Conservation (phyloP, 2,888 invertebrate genomes). For the Lapara coniferarum region DNA sequence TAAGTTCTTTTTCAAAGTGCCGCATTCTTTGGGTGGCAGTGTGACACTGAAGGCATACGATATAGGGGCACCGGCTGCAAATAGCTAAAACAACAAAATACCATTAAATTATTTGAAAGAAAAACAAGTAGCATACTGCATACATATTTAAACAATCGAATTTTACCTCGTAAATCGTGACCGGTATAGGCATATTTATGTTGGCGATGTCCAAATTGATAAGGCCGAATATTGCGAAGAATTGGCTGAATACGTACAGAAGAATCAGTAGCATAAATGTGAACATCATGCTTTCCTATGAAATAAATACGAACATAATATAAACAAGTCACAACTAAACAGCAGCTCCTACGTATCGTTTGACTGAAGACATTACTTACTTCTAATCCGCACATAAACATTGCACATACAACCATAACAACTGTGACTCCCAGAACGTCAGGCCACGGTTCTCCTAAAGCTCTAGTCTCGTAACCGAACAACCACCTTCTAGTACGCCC, state of each 20-base stretch:
- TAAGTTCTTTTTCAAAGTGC: conserved; percentile 63
- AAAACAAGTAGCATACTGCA: too few relatives aligned
- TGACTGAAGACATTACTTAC: conserved; percentile 53
- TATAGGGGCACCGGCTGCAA: conserved; percentile 76
- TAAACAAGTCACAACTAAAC: background rate
- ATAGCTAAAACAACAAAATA: conserved; percentile 55
- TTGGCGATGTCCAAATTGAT: conserved; percentile 76
- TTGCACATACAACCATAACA: conserved; percentile 83
- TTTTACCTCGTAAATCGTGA: conserved; percentile 69
- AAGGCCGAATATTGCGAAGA: conserved; percentile 75
- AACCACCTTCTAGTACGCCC: conserved; percentile 84
- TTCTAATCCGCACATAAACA: conserved; percentile 86
- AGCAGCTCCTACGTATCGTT: too few relatives aligned
- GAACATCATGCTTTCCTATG: conserved; percentile 80
- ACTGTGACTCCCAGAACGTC: conserved; percentile 85
- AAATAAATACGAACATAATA: conserved; percentile 33
- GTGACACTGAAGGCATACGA: conserved; percentile 72
- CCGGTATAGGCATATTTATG: conserved; percentile 74
- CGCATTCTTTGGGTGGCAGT: conserved; percentile 61
- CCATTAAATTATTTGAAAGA: background rate
- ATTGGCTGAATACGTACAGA: conserved; percentile 76
- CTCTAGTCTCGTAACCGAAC: conserved; percentile 83
- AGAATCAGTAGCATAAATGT: conserved; percentile 71
- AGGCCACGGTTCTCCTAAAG: conserved; percentile 85
- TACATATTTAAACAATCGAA: conserved; percentile 33